A percentile compares a stretch with the other conserved stretches of the same genome.
phyloP scores from a whole-genome alignment of 2,113 vertebrate genomes.

The Ellobius talpinus region DNA sequence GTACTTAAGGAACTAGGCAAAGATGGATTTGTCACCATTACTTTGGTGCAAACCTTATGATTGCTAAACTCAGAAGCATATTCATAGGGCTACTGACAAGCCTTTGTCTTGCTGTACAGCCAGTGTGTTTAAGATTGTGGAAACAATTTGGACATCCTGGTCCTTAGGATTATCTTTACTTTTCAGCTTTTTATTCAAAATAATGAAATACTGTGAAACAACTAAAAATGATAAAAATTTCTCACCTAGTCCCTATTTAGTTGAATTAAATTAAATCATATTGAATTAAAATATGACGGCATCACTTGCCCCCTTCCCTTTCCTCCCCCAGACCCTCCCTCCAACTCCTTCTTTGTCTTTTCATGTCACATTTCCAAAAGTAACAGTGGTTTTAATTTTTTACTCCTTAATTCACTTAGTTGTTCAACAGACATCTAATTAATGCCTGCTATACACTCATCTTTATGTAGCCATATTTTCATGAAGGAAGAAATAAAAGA shows the following conservation, averaged over 20 bases:
- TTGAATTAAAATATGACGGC: background rate
- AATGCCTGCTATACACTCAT: background rate
- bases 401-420: background rate
- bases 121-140: slow-evolving; percentile 31
- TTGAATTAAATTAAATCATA: background rate
- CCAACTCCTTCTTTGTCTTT: background rate
- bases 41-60: slow-evolving; percentile 1
- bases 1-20: background rate
- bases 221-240: slow-evolving; percentile 29
- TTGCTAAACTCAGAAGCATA: slow-evolving; percentile 13
- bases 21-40: slow-evolving; percentile 16
- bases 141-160: background rate
- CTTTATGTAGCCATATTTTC: background rate
- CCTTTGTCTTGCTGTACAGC: background rate
- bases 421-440: background rate
- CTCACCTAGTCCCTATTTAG: background rate
- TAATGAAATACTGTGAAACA: background rate
- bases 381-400: background rate
- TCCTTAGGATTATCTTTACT: background rate
- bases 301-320: background rate
- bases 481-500: background rate
- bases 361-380: background rate
- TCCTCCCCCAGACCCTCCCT: background rate
- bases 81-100: background rate
- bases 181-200: slow-evolving; percentile 45